Percentiles rank a stretch among this genome's conserved stretches.
phyloP scores from a whole-genome alignment of 2,888 invertebrate genomes.

The Drosophila cognata region DNA sequence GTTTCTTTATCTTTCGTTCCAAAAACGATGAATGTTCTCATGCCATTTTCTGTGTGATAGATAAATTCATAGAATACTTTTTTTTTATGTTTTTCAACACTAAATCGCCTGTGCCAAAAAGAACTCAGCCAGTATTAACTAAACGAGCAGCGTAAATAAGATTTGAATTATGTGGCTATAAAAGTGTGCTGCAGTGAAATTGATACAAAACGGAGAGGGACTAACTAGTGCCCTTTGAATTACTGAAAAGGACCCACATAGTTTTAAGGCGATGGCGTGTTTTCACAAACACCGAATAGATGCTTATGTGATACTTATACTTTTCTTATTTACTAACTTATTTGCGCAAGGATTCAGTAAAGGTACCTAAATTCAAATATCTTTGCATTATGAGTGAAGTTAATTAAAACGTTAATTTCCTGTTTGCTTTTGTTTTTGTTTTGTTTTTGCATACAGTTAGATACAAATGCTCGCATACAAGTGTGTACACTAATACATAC shows the following conservation, averaged over 20 bases:
- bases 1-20: conserved; percentile 12
- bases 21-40: background rate
- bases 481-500: conserved; percentile 20
- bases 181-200: conserved; percentile 46
- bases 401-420: too few species aligned
- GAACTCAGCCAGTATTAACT: conserved; percentile 58
- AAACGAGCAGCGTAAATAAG: conserved; percentile 53
- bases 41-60: background rate
- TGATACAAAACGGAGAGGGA: conserved; percentile 44
- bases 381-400: background rate
- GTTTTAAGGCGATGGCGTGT: conserved; percentile 59
- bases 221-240: conserved; percentile 50
- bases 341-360: conserved; percentile 54
- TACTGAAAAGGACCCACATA: conserved; percentile 38
- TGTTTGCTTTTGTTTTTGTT: conserved; percentile 18
- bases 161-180: conserved; percentile 56
- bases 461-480: conserved; percentile 35
- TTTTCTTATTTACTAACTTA: conserved; percentile 55
- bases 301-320: conserved; percentile 55
- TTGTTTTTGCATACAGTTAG: conserved; percentile 33
- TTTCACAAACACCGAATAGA: conserved; percentile 52
- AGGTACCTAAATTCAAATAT: conserved; percentile 45
- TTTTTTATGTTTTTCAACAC: conserved; percentile 28
- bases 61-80: conserved; percentile 17
- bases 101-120: conserved; percentile 56